phyloP scores from a whole-genome alignment of 2,113 vertebrate genomes.

The Ameiurus melas region DNA sequence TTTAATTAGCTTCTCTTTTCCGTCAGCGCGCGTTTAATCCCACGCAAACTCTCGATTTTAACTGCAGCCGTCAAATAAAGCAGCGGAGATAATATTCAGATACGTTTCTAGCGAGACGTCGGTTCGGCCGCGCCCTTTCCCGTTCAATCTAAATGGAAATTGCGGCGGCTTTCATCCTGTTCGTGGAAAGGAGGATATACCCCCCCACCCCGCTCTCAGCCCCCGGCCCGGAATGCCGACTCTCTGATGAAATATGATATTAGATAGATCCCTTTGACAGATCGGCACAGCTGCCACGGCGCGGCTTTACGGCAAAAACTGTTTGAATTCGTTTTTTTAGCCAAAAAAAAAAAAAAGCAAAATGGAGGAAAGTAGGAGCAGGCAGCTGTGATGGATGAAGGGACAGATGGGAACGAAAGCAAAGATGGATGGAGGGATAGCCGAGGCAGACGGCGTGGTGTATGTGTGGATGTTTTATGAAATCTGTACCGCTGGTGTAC shows the following conservation, averaged over 20 bases:
- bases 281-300: not conserved
- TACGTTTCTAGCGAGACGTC: not conserved
- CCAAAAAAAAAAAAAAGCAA: not conserved
- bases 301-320: not conserved
- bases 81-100: constrained; percentile 17
- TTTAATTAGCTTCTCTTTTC: not conserved
- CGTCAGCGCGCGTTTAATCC: not conserved
- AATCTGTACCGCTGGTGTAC: not conserved
- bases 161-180: constrained; percentile 32
- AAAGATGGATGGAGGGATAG: constrained; percentile 24
- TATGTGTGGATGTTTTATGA: not conserved
- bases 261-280: not conserved
- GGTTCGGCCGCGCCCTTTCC: constrained; percentile 9
- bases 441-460: constrained; percentile 4
- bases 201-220: not conserved
- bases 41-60: not conserved
- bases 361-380: not conserved
- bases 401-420: constrained; percentile 13
- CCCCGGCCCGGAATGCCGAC: not conserved
- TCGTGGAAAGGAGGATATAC: not conserved
- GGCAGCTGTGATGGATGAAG: constrained; percentile 29
- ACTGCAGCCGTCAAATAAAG: not conserved
- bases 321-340: constrained; percentile 23
- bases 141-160: constrained; percentile 54
- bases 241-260: constrained; percentile 30